Base-by-base conservation (phyloP, 2,113 vertebrate genomes). In the Rhinoptilus africanus region DNA sequence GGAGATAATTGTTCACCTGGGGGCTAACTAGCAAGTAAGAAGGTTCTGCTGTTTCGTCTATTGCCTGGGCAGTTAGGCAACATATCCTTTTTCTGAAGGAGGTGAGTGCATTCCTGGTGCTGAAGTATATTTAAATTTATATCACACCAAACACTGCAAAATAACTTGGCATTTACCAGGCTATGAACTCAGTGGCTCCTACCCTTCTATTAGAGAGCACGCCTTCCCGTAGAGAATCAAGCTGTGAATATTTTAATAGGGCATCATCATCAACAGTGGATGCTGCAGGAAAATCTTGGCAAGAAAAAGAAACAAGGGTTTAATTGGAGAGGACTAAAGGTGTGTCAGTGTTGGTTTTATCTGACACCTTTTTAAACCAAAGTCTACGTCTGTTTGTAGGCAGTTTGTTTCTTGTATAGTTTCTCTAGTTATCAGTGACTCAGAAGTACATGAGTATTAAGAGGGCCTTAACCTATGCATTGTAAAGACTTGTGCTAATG, bases 321-420 rank as follows among this genome's bases (percentile, higher is more conserved):
- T 95, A 89, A 60, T 56, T 89, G 79, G 48, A 82, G 66, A 83
- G 85, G 71, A 93, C 93, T 96, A 92, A 96, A 88, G 95, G 71
- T 91, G 89, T 92, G 88, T 67, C 87, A 71, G 0, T 74, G 67
- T 74, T 94, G 78, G 48, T 75, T 87, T 95, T 95, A 82, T 91
- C 83, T 96, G 83, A 73, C 41, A 86, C 9, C 26, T 43, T 88
- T 77, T 78, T 60, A 91, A 88, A 87, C 79, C 56, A 75, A 89
- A 81, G 78, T 56, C 80, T 77, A 14, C 3, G 14, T 95, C 73
- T 94, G 67, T 77, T 60, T 89, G 47, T 62, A 51, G 71, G 54
- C 67, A 78, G 77, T 80, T 81, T 57, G 45, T 66, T 90, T 95
- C 78, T 87, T 73, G 24, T 45, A 4, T 64, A 54, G 54, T 82